Evolutionary conservation across 2,888 invertebrate genomes (phyloP), one percentile per base, ranked within the genome.

Genomic region (Pelosia muscerda): DNA sequence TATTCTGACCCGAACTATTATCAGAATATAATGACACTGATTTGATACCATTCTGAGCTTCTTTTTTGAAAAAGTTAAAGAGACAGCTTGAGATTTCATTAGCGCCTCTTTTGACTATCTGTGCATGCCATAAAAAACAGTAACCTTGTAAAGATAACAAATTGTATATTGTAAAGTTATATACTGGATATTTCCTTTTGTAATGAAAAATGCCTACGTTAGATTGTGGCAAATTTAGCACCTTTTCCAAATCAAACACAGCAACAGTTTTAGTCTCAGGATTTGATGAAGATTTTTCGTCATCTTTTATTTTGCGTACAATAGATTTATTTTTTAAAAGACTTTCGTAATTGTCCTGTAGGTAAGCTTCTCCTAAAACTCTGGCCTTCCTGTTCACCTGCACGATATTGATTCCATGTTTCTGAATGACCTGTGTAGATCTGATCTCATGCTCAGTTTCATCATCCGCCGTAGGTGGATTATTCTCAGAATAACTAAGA

Each of bases 141-240:
- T 56, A 66, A 5, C 61, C 55, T 62, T 62, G 34, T 56, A 23
- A 38, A 42, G 42, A 56, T 61, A 66, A 25, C 49, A 61, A 61
- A 57, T 66, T 61, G 49, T 56, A 64, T 10, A 63, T 31, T 5
- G 63, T 63, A 23, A 63, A 68, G 13, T 58, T 68, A 53, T 58
- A 63, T 9, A 58, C 67, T 10, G 59, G 60, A n/a, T 60, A 66
- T 11, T 66, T 66, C 19, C 60, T 38, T 55, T 66, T 66, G 19
- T 60, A 57, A 31, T 58, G 63, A 22, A 68, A 63, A 61, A 64
- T 68, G 53, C 60, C 61, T 9, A 60, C 64, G 9, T 55, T 53
- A 42, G 60, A 59, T 68, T 64, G 64, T 10, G 68, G 68, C 11
- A 63, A 23, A 31, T 22, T 67, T 34, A 63, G 34, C 3, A 67